Conservation (phyloP, 2,113 vertebrate species). For the Corythornis madagascariensis region DNA sequence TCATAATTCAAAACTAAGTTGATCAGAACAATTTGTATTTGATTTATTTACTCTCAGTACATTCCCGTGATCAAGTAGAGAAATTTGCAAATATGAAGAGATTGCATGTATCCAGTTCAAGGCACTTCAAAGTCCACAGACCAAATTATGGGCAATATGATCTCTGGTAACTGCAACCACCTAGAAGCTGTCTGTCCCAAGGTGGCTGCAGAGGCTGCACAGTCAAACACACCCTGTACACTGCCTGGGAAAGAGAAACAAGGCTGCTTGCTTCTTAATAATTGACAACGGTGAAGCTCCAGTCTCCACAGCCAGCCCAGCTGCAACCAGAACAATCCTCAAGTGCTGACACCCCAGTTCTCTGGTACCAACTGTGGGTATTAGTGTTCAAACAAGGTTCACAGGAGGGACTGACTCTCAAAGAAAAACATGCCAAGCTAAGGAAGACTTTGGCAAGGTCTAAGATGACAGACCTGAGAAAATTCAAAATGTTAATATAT, state of each 20-base stretch:
- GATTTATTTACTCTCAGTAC: neutral
- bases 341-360: neutral
- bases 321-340: neutral
- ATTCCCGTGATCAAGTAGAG: neutral
- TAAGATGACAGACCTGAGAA: neutral
- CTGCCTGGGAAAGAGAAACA: neutral
- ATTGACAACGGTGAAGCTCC: neutral
- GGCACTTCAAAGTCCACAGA: neutral
- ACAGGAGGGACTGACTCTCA: neutral
- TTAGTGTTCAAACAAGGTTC: neutral
- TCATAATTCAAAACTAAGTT: neutral
- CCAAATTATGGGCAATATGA: neutral
- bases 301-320: neutral
- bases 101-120: neutral
- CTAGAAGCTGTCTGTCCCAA: neutral
- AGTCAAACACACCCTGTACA: neutral
- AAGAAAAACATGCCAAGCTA: neutral
- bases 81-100: neutral
- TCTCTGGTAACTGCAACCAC: neutral
- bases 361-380: neutral
- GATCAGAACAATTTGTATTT: neutral
- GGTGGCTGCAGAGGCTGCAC: neutral
- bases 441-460: neutral
- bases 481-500: neutral
- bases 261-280: neutral